Evolutionary conservation across 2,113 vertebrate genomes (phyloP), one percentile per base, ranked within the genome.

Genomic region (Megaceryle torquata): DNA sequence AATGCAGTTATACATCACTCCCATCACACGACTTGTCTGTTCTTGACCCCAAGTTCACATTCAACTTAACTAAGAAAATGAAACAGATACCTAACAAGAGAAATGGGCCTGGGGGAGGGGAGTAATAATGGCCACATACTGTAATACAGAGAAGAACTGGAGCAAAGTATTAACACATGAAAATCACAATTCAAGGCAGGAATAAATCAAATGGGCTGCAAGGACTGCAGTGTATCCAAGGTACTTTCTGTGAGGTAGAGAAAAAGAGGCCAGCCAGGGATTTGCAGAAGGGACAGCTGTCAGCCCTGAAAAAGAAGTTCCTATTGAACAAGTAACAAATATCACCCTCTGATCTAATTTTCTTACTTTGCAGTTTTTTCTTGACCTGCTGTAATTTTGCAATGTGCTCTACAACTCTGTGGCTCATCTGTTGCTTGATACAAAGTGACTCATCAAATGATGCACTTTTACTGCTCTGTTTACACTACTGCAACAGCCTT

Each of bases 41-140:
- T 95, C 93, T 93, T 97, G 94, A 97, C 94, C 95, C 83, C 28
- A 84, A 77, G 88, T 91, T 96, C 93, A 97, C 72, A 79, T 89
- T 93, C 93, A 71, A 85, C 82, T 89, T 91, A 93, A 93, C 74
- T 91, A 93, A 94, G 89, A 97, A 97, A 96, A 95, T 95, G 86
- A 96, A 97, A 88, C 46, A 88, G 81, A 94, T 93, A 93, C 69
- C 76, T 96, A 95, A 88, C 91, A 95, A 80, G 88, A 43, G 79
- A 93, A 92, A 81, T 17, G 78, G 78, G 63, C n/a, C 86, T 93
- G 72, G 77, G 77, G 81, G 81, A 90, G 44, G 94, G 89, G 78
- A 82, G 65, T 13, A 74, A 92, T 93, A 93, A 94, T 69, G 90
- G 77, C 90, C 84, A 85, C 92, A 93, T 93, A 84, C 93, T 90